Percentiles rank a stretch among this genome's conserved stretches.
phyloP scores from a whole-genome alignment of 2,888 invertebrate genomes.

The Harpagoxenus sublaevis region DNA sequence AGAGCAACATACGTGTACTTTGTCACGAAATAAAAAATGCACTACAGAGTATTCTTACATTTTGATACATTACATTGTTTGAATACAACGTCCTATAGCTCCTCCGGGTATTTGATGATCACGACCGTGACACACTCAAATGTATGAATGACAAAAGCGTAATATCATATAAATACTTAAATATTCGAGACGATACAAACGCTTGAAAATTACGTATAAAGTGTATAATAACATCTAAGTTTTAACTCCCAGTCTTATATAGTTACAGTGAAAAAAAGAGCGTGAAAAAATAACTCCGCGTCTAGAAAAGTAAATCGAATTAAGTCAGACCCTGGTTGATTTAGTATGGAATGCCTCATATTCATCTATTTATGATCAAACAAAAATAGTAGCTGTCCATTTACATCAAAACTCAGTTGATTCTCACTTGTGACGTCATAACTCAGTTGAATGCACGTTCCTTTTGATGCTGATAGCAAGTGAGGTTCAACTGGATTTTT shows the following conservation, averaged over 20 bases:
- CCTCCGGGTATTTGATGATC: neutral
- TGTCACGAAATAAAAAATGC: constrained; percentile 61
- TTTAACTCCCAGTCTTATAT: constrained; percentile 40
- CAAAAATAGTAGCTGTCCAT: too few species aligned
- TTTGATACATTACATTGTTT: constrained; percentile 32
- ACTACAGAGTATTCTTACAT: constrained; percentile 56
- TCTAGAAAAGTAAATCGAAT: constrained; percentile 5
- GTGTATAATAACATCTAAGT: constrained; percentile 39
- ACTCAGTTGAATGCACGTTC: too few species aligned
- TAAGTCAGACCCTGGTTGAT: neutral
- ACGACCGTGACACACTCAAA: neutral
- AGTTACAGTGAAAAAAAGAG: constrained; percentile 55
- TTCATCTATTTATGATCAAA: too few species aligned
- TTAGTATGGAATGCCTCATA: too few species aligned
- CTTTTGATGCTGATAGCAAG: too few species aligned
- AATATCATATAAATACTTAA: constrained; percentile 60
- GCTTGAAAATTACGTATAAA: constrained; percentile 40
- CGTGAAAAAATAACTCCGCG: constrained; percentile 44
- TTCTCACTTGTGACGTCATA: too few species aligned
- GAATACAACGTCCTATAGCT: constrained; percentile 26
- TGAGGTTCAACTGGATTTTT: too few species aligned
- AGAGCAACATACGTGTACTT: constrained; percentile 43
- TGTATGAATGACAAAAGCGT: neutral
- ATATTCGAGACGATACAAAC: constrained; percentile 28
- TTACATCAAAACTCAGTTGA: too few species aligned